Percentiles rank a stretch among this genome's conserved stretches.
Conservation (phyloP, 2,797 vertebrate species). For the Enteromius thamalakanensis region DNA sequence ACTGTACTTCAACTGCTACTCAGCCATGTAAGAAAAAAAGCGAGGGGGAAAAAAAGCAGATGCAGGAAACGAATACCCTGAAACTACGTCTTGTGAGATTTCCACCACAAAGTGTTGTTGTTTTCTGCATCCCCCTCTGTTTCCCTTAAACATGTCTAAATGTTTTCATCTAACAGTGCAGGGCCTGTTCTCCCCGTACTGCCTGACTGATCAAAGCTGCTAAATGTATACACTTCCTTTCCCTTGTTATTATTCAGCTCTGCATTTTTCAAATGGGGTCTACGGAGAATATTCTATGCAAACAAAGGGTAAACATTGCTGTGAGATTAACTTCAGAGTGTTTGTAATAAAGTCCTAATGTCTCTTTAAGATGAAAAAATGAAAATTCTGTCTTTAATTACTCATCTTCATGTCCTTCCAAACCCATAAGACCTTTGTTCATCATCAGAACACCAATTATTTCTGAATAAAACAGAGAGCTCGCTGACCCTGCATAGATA, state of each 20-base stretch:
- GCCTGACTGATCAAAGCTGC: conserved; percentile 11
- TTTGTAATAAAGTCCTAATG: neutral
- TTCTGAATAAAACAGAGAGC: too few species aligned
- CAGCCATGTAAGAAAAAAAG: neutral
- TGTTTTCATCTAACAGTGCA: conserved; percentile 5
- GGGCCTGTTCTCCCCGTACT: neutral
- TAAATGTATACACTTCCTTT: conserved; percentile 10
- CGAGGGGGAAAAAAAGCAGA: neutral
- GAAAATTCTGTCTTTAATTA: too few species aligned
- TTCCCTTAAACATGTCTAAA: neutral
- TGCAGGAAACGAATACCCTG: conserved; percentile 1
- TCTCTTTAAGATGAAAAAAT: neutral
- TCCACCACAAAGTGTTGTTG: neutral
- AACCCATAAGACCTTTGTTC: too few species aligned
- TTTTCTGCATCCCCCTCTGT: neutral
- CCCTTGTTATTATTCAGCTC: neutral
- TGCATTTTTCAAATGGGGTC: neutral
- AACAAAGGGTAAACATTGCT: neutral
- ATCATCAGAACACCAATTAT: too few species aligned
- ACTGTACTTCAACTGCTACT: neutral
- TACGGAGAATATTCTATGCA: neutral
- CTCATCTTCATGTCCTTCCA: too few species aligned
- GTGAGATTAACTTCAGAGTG: neutral
- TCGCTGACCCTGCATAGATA: too few species aligned
- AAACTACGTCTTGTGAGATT: neutral